Percentiles rank a stretch among this genome's conserved stretches.
Conservation (phyloP, 2,888 invertebrate species). For the Mystacides longicornis region DNA sequence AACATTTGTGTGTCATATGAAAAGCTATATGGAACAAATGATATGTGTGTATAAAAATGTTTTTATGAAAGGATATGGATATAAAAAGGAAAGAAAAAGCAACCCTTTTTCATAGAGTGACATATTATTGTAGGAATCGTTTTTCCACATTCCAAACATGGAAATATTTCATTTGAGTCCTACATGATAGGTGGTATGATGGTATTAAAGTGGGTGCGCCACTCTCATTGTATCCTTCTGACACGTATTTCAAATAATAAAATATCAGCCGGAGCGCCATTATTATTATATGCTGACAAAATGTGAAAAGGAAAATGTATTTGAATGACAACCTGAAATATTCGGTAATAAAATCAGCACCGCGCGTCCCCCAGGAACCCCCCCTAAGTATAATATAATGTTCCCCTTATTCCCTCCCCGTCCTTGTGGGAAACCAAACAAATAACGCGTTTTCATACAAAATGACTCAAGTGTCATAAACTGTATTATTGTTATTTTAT, state of each 20-base stretch:
- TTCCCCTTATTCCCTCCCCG: slow-evolving; percentile 21
- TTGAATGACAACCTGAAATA: slow-evolving; percentile 26
- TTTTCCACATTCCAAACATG: neutral
- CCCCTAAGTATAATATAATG: slow-evolving; percentile 20
- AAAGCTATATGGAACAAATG: no score
- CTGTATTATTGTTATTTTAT: slow-evolving; percentile 6
- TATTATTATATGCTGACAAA: slow-evolving; percentile 16
- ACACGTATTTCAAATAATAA: slow-evolving; percentile 17
- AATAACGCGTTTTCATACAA: slow-evolving; percentile 24
- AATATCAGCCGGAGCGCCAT: no score
- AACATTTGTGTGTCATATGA: no score
- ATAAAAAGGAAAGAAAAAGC: neutral
- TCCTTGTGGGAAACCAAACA: slow-evolving; percentile 25
- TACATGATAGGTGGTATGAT: no score
- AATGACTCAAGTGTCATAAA: slow-evolving; percentile 6
- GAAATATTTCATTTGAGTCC: neutral
- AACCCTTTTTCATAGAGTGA: neutral
- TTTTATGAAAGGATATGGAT: no score
- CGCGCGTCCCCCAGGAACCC: slow-evolving; percentile 9
- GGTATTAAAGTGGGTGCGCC: slow-evolving; percentile 7
- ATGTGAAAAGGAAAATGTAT: slow-evolving; percentile 23
- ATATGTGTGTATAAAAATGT: no score
- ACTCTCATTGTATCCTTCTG: slow-evolving; percentile 5
- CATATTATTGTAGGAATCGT: neutral
- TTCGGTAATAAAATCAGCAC: slow-evolving; percentile 26